Conservation (phyloP, 2,797 vertebrate species). For the Typhlichthys eigenmanni region DNA sequence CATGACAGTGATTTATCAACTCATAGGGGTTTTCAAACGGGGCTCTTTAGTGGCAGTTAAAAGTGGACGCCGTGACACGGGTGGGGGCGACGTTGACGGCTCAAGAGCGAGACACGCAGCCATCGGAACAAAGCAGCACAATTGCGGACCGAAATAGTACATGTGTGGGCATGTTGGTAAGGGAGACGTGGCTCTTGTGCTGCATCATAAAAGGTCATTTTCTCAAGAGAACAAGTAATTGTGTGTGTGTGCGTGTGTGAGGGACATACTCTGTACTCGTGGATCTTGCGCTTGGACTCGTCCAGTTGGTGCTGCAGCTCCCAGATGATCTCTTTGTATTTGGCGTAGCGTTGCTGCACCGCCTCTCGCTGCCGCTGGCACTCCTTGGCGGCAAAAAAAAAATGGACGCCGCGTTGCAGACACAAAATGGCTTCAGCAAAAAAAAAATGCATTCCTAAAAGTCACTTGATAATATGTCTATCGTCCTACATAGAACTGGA, state of each 20-base stretch:
- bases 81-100: constrained; percentile 50
- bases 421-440: too few species aligned
- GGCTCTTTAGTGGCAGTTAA: constrained; percentile 14
- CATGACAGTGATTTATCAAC: constrained; percentile 61
- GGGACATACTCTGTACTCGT: constrained; percentile 78
- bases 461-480: too few species aligned
- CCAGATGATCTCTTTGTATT: constrained; percentile 83
- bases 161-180: constrained; percentile 48
- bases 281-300: constrained; percentile 80
- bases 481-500: too few species aligned
- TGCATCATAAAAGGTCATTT: constrained; percentile 27
- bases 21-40: constrained; percentile 60
- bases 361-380: constrained; percentile 76
- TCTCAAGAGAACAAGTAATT: background rate
- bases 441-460: too few species aligned
- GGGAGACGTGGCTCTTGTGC: constrained; percentile 9
- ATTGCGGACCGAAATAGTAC: constrained; percentile 57
- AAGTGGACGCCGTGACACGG: constrained; percentile 28
- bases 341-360: constrained; percentile 80
- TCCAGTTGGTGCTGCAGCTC: constrained; percentile 84
- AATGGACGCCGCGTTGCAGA: background rate
- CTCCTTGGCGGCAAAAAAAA: constrained; percentile 70
- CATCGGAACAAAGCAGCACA: constrained; percentile 50
- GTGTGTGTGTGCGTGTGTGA: constrained; percentile 1
- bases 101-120: constrained; percentile 23